phyloP scores from a whole-genome alignment of 1,140 invertebrate genomes.

The Diachasmimorpha longicaudata region DNA sequence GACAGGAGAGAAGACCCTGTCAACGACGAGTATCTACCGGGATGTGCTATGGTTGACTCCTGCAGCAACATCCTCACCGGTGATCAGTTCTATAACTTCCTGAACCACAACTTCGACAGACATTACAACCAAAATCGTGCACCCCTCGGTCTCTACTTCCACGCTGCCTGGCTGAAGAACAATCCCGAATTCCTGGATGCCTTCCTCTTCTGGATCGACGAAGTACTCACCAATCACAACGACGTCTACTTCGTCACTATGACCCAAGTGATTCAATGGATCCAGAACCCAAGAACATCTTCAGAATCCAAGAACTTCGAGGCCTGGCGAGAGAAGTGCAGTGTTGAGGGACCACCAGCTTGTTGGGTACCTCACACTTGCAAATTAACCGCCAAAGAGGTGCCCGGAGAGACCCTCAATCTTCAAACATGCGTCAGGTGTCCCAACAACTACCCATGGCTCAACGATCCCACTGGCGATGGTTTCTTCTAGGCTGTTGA shows the following conservation, averaged over 20 bases:
- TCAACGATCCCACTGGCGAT: constrained; percentile 91
- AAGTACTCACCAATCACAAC: constrained; percentile 83
- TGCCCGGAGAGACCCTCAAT: constrained; percentile 91
- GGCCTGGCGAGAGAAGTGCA: constrained; percentile 92
- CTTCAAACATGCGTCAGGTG: constrained; percentile 92
- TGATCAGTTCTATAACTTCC: constrained; percentile 95
- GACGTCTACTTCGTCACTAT: constrained; percentile 98
- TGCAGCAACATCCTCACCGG: constrained; percentile 93
- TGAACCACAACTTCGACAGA: constrained; percentile 94
- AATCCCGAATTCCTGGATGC: constrained; percentile 93
- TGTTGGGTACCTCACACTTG: constrained; percentile 90
- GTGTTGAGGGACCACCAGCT: constrained; percentile 76
- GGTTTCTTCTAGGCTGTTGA: constrained; percentile 79
- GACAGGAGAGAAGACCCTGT: constrained; percentile 90
- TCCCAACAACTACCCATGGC: constrained; percentile 93
- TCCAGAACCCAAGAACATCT: constrained; percentile 87
- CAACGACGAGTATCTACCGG: constrained; percentile 90
- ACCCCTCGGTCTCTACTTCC: constrained; percentile 93
- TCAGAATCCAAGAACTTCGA: constrained; percentile 89
- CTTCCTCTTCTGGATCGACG: constrained; percentile 94
- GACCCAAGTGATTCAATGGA: constrained; percentile 97
- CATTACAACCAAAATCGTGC: constrained; percentile 95
- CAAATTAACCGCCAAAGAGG: constrained; percentile 89
- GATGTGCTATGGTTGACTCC: constrained; percentile 96
- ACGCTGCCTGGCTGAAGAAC: constrained; percentile 94